phyloP scores from a whole-genome alignment of 2,113 vertebrate genomes.

The Parotia lawesii region DNA sequence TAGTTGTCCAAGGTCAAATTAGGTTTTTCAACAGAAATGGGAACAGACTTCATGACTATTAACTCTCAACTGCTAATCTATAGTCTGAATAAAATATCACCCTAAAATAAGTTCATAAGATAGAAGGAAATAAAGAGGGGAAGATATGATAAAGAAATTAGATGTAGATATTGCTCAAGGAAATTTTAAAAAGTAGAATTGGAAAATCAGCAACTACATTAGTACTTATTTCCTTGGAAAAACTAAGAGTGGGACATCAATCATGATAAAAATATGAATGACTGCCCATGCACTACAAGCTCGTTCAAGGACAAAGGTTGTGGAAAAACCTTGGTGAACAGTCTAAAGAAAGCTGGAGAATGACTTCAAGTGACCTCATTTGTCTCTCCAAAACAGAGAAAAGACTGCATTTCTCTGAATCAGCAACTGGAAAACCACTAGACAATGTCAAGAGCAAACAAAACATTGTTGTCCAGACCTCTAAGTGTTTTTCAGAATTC shows the following conservation, averaged over 20 bases:
- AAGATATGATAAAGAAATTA: neutral
- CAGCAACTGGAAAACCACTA: neutral
- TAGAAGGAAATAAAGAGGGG: neutral
- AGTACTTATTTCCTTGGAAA: neutral
- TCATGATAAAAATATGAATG: neutral
- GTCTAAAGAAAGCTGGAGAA: neutral
- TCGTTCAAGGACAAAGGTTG: neutral
- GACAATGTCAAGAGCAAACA: neutral
- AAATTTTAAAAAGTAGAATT: neutral
- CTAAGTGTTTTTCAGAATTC: neutral
- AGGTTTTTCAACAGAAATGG: neutral
- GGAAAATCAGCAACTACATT: neutral
- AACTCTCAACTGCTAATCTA: neutral
- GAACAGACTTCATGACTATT: neutral
- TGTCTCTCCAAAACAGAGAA: neutral
- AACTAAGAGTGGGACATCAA: neutral
- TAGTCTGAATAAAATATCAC: neutral
- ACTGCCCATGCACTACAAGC: neutral
- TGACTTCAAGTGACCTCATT: neutral
- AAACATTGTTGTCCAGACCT: neutral
- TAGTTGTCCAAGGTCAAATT: neutral
- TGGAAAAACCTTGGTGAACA: neutral
- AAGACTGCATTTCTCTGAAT: neutral
- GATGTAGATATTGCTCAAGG: neutral
- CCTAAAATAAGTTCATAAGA: neutral